Base-by-base conservation (phyloP, 2,888 invertebrate species). In the Empis stercorea region DNA sequence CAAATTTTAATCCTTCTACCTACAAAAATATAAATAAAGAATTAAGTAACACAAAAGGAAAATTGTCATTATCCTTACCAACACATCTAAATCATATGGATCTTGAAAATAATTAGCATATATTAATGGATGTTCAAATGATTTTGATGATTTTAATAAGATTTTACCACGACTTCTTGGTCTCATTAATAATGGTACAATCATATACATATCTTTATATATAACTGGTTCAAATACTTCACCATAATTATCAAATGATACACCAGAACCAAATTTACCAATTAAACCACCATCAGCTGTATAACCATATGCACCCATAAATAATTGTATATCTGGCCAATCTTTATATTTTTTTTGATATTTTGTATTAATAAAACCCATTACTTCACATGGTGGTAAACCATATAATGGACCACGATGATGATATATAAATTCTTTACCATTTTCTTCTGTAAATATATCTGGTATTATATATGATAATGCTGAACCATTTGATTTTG, bases 31-130 rank as follows among this genome's bases (percentile, higher is more conserved):
- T 40, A 13, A 45, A 44, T n/a, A 43, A 50, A 38, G 16, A 43
- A 14, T 36, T 34, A n/a, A 10, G 10, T n/a, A 13, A 5, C 13
- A 34, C n/a, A 34, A 13, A 27, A 36, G 45, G 15, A 36, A 39
- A 17, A 9, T 3, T 23, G 30, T 43, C 38, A 34, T 37, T 45
- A n/a, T 42, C 64, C 75, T 71, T 76, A 87, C 86, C 72, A 87
- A 65, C 46, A 79, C 67, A 54, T 78, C 74, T 17, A 87, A 61
- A 61, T 93, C 93, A 32, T 76, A 66, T 0, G 80, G 80, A 58
- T 87, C 76, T 0, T 76, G 67, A 57, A 80, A 84, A 64, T 95
- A 95, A 64, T 93, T 92, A 0, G 95, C 86, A 64, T 86, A 82
- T 50, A 96, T 88, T n/a, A 79, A 64, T 0, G 94, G 91, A 54